Evolutionary conservation across 2,888 invertebrate genomes (phyloP).

Genomic region (Troilus luridus): DNA sequence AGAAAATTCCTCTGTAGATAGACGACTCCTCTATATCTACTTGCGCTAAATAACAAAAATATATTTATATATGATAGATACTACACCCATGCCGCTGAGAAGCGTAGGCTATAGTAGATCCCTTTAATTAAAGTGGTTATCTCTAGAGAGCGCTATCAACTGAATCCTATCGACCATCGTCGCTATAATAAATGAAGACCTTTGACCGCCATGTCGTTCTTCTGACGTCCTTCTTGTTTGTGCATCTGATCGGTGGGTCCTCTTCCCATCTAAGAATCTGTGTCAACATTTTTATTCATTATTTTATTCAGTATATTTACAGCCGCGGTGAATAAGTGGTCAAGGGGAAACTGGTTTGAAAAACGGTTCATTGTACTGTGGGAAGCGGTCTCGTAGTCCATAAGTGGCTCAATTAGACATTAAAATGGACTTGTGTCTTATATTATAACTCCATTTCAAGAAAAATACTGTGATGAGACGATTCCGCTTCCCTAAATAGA

Average conservation of each 20-base stretch:
- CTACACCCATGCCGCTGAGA: background rate
- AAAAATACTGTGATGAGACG: too few relatives aligned
- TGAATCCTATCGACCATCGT: background rate
- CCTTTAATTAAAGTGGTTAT: constrained; percentile 9
- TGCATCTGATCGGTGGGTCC: background rate
- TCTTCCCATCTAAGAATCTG: background rate
- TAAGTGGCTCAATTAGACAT: too few relatives aligned
- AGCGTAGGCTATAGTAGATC: background rate
- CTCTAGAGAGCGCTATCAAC: background rate
- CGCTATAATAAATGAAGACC: background rate
- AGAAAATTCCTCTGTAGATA: background rate
- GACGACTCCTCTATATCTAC: background rate
- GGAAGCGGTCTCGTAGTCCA: too few relatives aligned
- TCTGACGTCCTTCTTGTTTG: background rate
- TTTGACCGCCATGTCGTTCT: constrained; percentile 7
- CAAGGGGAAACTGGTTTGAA: too few relatives aligned
- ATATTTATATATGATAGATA: too few relatives aligned
- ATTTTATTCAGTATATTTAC: too few relatives aligned
- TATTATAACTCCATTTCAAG: too few relatives aligned
- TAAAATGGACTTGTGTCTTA: too few relatives aligned
- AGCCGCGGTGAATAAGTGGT: too few relatives aligned
- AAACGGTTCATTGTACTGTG: too few relatives aligned
- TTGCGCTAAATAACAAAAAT: too few relatives aligned
- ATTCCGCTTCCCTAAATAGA: too few relatives aligned
- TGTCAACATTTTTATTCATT: background rate